Percentiles rank a stretch among this genome's conserved stretches.
These are phyloP conservation scores for Lasioglossum villosulum DNA, from an alignment of 2,888 invertebrate genomes.

Conservation along the genomic window DNA sequence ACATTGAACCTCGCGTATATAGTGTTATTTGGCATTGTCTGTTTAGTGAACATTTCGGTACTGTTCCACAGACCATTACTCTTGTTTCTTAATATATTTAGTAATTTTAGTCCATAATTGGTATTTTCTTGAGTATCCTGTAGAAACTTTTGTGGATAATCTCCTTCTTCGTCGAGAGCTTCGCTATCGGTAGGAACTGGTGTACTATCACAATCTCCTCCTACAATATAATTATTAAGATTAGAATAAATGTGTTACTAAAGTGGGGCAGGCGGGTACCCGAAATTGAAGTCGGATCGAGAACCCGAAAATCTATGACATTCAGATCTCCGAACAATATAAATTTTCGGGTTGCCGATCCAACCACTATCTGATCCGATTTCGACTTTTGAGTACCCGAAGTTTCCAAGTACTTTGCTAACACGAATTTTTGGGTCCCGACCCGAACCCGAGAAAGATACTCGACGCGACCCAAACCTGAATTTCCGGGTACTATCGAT, in stretches of 20 bases:
- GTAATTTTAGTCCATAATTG: constrained; percentile 63
- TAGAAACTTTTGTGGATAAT: constrained; percentile 80
- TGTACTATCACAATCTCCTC: constrained; percentile 86
- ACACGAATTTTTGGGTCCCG: too few species aligned
- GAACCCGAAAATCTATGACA: too few species aligned
- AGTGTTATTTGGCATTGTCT: constrained; percentile 7
- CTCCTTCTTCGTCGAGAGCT: constrained; percentile 78
- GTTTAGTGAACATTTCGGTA: constrained; percentile 12
- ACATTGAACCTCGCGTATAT: constrained; percentile 4
- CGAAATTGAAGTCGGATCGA: too few species aligned
- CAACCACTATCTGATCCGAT: too few species aligned
- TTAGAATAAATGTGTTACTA: background rate
- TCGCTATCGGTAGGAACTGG: constrained; percentile 77
- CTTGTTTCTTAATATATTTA: constrained; percentile 69
- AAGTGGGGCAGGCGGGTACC: too few species aligned
- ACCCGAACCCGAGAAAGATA: too few species aligned
- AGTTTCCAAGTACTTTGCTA: too few species aligned
- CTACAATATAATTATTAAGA: constrained; percentile 61
- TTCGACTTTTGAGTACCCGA: too few species aligned
- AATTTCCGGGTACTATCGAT: too few species aligned
- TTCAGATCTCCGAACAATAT: too few species aligned
- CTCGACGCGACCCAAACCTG: too few species aligned
- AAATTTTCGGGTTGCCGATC: too few species aligned
- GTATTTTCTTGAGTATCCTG: constrained; percentile 62
- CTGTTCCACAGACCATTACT: constrained; percentile 23